Percentiles rank a stretch among this genome's conserved stretches.
Evolutionary conservation across 2,888 invertebrate species (phyloP).

Genomic region (Epirrhoe tristata): DNA sequence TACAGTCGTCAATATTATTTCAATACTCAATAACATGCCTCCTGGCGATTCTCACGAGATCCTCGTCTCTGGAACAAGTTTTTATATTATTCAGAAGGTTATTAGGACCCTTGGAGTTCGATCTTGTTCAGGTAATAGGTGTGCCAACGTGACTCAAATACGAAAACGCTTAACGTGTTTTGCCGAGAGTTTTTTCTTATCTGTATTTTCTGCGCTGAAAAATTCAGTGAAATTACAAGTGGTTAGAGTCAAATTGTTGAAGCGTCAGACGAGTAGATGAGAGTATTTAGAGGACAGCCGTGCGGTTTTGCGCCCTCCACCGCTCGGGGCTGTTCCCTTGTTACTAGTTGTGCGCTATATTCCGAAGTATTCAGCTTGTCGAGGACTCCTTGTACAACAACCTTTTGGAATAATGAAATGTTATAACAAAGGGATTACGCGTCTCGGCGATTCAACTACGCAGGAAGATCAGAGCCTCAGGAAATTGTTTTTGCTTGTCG

Average conservation of each 20-base stretch:
- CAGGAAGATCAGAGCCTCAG: constrained; percentile 30
- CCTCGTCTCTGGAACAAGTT: constrained; percentile 34
- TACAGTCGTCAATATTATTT: constrained; percentile 8
- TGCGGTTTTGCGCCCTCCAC: constrained; percentile 49
- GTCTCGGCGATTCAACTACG: constrained; percentile 16
- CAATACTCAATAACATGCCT: constrained; percentile 2
- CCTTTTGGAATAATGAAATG: neutral
- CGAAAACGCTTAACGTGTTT: constrained; percentile 45
- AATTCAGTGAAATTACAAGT: constrained; percentile 28
- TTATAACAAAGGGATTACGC: constrained; percentile 56
- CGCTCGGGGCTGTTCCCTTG: constrained; percentile 45
- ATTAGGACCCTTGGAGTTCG: constrained; percentile 49
- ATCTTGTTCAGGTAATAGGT: constrained; percentile 56
- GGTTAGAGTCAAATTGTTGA: constrained; percentile 43
- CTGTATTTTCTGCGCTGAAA: constrained; percentile 24
- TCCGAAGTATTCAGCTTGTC: constrained; percentile 45
- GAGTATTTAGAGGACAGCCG: constrained; percentile 46
- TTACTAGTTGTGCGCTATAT: constrained; percentile 44
- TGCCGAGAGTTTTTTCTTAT: constrained; percentile 19
- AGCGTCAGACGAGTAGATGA: constrained; percentile 41
- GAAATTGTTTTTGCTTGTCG: constrained; percentile 36
- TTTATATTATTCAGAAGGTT: constrained; percentile 58
- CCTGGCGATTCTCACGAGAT: neutral
- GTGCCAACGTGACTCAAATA: constrained; percentile 53
- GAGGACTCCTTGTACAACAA: constrained; percentile 45